Evolutionary conservation across 2,797 vertebrate species (phyloP).

Genomic region (Ficedula albicollis): DNA sequence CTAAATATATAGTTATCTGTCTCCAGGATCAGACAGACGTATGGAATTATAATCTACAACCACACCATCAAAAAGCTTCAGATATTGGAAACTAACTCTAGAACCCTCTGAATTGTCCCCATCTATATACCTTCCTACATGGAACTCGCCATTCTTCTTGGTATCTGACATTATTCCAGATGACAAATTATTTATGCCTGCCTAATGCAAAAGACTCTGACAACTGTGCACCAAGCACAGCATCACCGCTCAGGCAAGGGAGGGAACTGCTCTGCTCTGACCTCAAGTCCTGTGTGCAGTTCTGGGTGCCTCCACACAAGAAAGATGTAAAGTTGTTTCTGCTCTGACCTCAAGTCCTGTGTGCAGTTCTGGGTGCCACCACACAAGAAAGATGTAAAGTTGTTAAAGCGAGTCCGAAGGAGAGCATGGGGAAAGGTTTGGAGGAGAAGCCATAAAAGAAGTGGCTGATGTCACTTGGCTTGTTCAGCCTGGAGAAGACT

Average conservation of each 20-base stretch:
- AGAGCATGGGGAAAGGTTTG: not conserved
- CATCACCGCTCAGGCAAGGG: fast-evolving
- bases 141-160: not conserved
- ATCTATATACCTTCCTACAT: not conserved
- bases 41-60: not conserved
- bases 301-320: not conserved
- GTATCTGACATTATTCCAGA: not conserved
- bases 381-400: not conserved
- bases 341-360: not conserved
- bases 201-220: not conserved
- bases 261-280: not conserved
- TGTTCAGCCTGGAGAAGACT: not conserved
- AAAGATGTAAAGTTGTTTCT: not conserved
- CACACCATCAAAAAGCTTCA: not conserved
- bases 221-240: not conserved
- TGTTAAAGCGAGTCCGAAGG: not conserved
- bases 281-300: not conserved
- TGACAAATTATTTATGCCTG: not conserved
- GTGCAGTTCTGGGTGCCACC: not conserved
- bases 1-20: not conserved
- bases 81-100: not conserved
- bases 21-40: not conserved
- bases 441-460: not conserved
- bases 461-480: not conserved
- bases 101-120: not conserved